Percentiles rank a stretch among this genome's conserved stretches.
Evolutionary conservation across 2,113 vertebrate genomes (phyloP).

Genomic region (Macroglossus sobrinus): DNA sequence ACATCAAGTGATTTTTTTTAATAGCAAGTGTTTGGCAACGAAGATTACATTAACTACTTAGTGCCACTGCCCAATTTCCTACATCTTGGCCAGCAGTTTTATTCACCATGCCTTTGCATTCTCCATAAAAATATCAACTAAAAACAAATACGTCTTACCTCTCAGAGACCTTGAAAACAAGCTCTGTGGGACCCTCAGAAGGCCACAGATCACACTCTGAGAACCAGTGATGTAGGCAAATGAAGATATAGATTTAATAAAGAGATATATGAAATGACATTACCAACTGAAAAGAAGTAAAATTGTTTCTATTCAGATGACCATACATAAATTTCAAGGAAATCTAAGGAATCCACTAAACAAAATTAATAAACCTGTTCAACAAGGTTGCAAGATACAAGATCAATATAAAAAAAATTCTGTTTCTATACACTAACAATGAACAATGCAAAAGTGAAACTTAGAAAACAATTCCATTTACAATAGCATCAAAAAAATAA

Average conservation of each 20-base stretch:
- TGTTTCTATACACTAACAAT: too few relatives aligned
- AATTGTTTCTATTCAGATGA: neutral
- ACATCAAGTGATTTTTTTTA: neutral
- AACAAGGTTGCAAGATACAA: neutral
- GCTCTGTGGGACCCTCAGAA: neutral
- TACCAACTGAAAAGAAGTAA: neutral
- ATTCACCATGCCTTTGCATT: neutral
- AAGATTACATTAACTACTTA: neutral
- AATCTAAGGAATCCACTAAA: neutral
- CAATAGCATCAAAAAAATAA: neutral
- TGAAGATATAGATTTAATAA: neutral
- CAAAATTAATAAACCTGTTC: neutral
- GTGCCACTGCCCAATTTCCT: neutral
- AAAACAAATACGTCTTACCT: neutral
- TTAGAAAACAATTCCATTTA: too few relatives aligned
- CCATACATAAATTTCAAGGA: neutral
- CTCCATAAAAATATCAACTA: neutral
- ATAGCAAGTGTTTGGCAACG: neutral
- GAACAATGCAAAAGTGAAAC: too few relatives aligned
- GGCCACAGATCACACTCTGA: neutral
- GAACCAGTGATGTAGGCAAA: neutral
- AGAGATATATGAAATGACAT: neutral
- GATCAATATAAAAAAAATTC: too few relatives aligned
- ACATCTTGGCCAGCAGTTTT: neutral
- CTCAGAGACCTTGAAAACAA: neutral